Conservation (phyloP, 2,797 vertebrate species). For the Balearica regulorum region DNA sequence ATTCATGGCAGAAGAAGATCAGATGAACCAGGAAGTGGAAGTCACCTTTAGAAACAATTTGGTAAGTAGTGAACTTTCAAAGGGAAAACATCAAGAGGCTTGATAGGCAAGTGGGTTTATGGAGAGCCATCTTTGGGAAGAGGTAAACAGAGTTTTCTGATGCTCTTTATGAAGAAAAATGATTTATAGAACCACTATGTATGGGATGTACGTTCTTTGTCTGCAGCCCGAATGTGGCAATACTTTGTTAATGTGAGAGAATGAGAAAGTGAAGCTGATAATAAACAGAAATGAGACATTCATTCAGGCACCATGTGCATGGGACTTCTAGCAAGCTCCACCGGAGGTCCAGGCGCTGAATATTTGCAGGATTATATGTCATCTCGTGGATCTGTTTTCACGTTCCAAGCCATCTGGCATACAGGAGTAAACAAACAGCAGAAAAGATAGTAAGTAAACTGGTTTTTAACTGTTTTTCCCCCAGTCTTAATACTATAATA, state of each 20-base stretch:
- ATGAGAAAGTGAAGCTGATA: slow-evolving; percentile 45
- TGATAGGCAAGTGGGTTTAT: neutral
- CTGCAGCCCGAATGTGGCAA: neutral
- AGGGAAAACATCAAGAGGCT: neutral
- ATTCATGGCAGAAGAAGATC: neutral
- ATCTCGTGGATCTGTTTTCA: slow-evolving; percentile 42
- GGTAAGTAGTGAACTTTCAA: neutral
- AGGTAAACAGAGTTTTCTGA: neutral
- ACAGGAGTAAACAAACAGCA: slow-evolving; percentile 56
- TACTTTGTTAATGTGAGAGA: slow-evolving; percentile 14
- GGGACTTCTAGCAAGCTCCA: slow-evolving; percentile 31
- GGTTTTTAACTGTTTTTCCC: neutral
- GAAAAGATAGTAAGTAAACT: slow-evolving; percentile 41
- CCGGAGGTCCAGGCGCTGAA: slow-evolving; percentile 32
- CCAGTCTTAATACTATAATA: neutral
- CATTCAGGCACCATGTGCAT: neutral
- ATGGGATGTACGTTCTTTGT: neutral
- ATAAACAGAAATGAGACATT: slow-evolving; percentile 13
- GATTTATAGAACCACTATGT: neutral
- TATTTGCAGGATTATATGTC: slow-evolving; percentile 54
- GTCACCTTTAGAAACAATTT: neutral
- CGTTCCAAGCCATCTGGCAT: slow-evolving; percentile 45
- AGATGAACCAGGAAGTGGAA: neutral
- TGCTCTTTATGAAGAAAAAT: neutral
- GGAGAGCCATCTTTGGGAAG: neutral